A percentile compares a stretch with the other conserved stretches of the same genome.
phyloP scores from a whole-genome alignment of 2,888 invertebrate genomes.

The Spodoptera picta region DNA sequence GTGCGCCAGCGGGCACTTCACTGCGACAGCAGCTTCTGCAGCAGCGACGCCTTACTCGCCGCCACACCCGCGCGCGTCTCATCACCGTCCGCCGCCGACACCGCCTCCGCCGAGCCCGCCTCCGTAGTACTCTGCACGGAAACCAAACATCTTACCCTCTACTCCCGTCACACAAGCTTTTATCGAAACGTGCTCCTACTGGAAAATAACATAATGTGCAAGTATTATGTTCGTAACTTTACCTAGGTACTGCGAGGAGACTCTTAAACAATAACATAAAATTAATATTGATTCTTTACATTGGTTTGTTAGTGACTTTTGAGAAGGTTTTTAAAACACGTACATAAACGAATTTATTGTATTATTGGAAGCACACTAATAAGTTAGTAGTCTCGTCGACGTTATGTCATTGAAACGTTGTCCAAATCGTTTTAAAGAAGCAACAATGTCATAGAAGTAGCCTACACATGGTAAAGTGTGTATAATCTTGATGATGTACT shows the following conservation, averaged over 20 bases:
- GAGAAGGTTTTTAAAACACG: background rate
- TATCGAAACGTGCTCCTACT: constrained; percentile 20
- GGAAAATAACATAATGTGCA: constrained; percentile 4
- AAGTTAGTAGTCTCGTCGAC: no score
- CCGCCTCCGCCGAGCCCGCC: constrained; percentile 84
- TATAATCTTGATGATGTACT: no score
- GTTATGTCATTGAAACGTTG: no score
- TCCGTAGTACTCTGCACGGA: constrained; percentile 84
- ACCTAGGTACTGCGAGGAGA: background rate
- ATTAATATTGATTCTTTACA: constrained; percentile 1
- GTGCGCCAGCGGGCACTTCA: constrained; percentile 73
- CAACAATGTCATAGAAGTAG: no score
- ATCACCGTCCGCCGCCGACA: constrained; percentile 68
- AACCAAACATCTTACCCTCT: constrained; percentile 18
- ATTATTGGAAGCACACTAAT: no score
- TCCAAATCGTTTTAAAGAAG: no score
- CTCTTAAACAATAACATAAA: background rate
- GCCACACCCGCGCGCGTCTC: constrained; percentile 61
- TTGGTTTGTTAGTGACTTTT: background rate
- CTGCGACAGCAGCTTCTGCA: constrained; percentile 96
- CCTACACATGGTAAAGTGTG: no score
- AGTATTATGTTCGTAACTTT: background rate
- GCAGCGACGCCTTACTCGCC: constrained; percentile 91
- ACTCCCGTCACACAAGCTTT: background rate
- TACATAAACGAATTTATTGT: no score